Conservation (phyloP, 2,113 vertebrate species). For the Ondatra zibethicus region DNA sequence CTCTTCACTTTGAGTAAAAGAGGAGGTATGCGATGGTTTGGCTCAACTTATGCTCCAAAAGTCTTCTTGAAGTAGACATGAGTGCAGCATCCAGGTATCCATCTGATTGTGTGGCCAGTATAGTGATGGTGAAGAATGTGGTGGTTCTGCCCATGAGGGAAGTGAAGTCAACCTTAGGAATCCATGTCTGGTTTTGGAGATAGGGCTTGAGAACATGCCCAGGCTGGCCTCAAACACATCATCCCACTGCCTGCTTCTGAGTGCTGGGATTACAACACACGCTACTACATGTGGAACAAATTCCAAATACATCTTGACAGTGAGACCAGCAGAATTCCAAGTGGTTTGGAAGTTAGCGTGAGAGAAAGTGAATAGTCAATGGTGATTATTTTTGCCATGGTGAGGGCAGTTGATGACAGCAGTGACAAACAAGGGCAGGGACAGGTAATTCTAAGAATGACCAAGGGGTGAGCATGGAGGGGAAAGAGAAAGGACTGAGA, state of each 20-base stretch:
- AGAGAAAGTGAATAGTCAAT: neutral
- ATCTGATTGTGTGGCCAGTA: neutral
- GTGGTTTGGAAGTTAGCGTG: neutral
- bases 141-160: neutral
- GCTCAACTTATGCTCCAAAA: neutral
- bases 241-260: neutral
- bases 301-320: neutral
- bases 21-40: neutral
- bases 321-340: neutral
- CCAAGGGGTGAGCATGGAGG: neutral
- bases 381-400: neutral
- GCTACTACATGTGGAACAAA: neutral
- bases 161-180: neutral
- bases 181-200: neutral
- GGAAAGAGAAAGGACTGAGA: neutral
- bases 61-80: fast-evolving
- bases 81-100: neutral
- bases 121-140: neutral
- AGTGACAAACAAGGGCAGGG: too few relatives aligned
- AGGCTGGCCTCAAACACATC: neutral
- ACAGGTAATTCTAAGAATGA: neutral
- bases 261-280: too few relatives aligned
- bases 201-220: neutral
- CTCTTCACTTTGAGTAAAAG: neutral
- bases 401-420: neutral